Evolutionary conservation across 2,888 invertebrate genomes (phyloP).

Genomic region (Tholera decimalis): DNA sequence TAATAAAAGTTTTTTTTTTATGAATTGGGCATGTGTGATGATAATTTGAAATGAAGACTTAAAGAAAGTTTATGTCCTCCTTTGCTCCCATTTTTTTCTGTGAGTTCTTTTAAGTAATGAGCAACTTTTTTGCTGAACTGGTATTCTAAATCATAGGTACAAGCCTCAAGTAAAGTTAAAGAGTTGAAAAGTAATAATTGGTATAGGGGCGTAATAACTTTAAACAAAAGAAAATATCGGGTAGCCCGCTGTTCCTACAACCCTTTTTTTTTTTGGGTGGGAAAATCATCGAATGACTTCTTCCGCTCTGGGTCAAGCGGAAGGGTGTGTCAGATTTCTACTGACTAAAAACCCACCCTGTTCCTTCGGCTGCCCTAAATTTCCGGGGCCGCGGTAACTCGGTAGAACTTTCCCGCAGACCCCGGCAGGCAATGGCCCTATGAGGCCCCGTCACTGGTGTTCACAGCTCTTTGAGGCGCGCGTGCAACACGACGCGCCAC

Average conservation of each 20-base stretch:
- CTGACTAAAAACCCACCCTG: too few relatives aligned
- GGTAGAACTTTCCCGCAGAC: too few relatives aligned
- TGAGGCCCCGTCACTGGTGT: too few relatives aligned
- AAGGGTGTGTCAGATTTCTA: too few relatives aligned
- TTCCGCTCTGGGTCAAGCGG: too few relatives aligned
- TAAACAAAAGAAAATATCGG: slow-evolving; percentile 2
- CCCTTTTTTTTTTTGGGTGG: too few relatives aligned
- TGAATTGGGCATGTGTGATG: not conserved
- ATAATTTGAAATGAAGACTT: slow-evolving; percentile 15
- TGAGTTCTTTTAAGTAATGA: slow-evolving; percentile 19
- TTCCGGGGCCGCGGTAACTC: too few relatives aligned
- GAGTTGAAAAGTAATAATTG: not conserved
- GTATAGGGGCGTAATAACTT: not conserved
- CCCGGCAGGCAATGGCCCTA: too few relatives aligned
- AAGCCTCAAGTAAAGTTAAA: not conserved
- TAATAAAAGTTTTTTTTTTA: slow-evolving; percentile 19
- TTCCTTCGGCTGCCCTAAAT: too few relatives aligned
- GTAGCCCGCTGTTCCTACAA: slow-evolving; percentile 1
- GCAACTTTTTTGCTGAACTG: not conserved
- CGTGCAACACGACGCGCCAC: too few relatives aligned
- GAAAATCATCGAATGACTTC: too few relatives aligned
- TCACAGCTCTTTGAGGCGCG: too few relatives aligned
- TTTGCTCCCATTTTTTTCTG: not conserved
- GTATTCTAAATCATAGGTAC: not conserved
- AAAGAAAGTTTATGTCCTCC: not conserved